Percentiles rank a stretch among this genome's conserved stretches.
phyloP scores from a whole-genome alignment of 2,797 vertebrate genomes.

The Acomys russatus region DNA sequence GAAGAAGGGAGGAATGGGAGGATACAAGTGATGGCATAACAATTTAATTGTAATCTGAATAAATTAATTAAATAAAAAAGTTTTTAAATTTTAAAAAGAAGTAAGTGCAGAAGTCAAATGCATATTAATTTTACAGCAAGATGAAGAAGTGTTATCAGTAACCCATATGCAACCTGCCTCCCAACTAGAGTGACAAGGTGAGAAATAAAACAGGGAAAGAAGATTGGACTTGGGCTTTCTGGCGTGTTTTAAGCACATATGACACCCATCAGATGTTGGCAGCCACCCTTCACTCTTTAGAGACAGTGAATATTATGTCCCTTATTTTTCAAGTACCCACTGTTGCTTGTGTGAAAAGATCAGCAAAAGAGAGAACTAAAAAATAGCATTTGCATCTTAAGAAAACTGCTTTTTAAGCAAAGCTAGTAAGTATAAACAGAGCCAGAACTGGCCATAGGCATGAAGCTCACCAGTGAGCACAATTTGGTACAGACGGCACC shows the following conservation, averaged over 20 bases:
- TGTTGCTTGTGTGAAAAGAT: not conserved
- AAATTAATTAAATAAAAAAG: no score
- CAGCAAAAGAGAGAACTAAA: not conserved
- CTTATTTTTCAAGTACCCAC: not conserved
- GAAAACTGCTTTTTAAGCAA: not conserved
- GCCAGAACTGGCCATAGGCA: not conserved
- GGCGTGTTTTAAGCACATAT: constrained; percentile 34
- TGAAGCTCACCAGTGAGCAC: not conserved
- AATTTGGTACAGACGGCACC: not conserved
- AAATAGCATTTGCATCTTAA: not conserved
- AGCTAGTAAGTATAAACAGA: constrained; percentile 7
- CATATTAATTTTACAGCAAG: not conserved
- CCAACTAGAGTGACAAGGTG: not conserved
- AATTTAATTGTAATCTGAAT: no score
- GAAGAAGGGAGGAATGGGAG: no score
- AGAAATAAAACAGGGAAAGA: not conserved
- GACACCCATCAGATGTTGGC: not conserved
- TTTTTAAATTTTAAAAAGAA: no score
- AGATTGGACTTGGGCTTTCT: not conserved
- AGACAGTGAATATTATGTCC: not conserved
- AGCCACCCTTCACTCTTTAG: not conserved
- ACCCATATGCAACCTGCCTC: not conserved
- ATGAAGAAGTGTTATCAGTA: not conserved
- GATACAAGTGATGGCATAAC: no score
- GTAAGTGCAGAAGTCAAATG: not conserved